Evolutionary conservation across 2,113 vertebrate genomes (phyloP).

Genomic region (Clarias macrocephalus): DNA sequence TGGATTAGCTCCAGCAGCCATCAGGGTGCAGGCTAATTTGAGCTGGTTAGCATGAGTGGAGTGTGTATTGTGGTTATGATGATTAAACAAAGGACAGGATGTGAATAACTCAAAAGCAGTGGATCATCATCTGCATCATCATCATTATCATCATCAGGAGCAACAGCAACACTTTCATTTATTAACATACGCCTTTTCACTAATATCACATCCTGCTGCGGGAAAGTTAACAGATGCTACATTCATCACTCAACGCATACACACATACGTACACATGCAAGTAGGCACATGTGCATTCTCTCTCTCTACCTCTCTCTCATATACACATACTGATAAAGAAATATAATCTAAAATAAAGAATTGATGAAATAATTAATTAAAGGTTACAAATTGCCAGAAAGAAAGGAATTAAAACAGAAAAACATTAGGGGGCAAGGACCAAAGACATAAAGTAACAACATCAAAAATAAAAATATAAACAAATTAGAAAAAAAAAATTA

Average conservation of each 20-base stretch:
- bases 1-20: background rate
- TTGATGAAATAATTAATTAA: no score
- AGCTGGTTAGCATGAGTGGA: background rate
- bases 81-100: background rate
- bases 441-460: no score
- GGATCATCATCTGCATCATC: background rate
- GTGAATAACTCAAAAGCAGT: background rate
- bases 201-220: background rate
- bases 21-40: background rate
- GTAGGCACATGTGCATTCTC: background rate
- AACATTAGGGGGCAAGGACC: no score
- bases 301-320: no score
- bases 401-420: no score
- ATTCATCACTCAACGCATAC: background rate
- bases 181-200: background rate
- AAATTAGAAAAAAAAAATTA: no score
- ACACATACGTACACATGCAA: background rate
- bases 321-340: background rate
- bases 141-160: background rate
- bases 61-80: background rate
- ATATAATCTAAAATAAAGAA: no score
- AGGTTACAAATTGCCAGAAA: no score
- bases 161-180: background rate
- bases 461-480: no score
- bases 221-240: background rate